These are phyloP conservation scores for Cryptotermes secundus DNA, from an alignment of 1,140 invertebrate genomes.

Conservation along the genomic window DNA sequence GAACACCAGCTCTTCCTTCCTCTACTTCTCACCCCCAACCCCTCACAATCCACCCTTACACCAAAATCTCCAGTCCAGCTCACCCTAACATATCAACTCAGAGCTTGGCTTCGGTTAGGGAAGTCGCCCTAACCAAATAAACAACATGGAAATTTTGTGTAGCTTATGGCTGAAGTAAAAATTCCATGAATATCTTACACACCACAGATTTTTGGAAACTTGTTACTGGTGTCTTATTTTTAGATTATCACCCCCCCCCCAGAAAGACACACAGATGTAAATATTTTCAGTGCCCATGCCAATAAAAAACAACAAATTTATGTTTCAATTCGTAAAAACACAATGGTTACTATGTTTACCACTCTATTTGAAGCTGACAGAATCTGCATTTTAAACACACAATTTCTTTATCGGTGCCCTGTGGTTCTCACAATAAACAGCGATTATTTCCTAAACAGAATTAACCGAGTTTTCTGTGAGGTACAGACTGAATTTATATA, in stretches of 20 bases:
- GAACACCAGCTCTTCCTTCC: background rate
- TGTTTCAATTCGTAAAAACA: no score
- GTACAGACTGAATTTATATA: no score
- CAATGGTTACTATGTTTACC: no score
- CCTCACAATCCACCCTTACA: background rate
- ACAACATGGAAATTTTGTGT: constrained; percentile 9
- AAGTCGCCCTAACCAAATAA: constrained; percentile 6
- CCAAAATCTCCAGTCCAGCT: background rate
- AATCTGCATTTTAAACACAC: no score
- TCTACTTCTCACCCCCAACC: background rate
- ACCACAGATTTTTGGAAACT: background rate
- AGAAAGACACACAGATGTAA: no score
- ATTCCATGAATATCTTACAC: constrained; percentile 4
- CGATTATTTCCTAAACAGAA: no score
- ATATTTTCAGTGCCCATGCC: no score
- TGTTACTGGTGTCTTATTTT: background rate
- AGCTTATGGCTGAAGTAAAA: background rate
- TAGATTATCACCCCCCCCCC: background rate
- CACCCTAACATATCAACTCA: background rate
- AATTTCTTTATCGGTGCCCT: no score
- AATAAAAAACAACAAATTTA: no score
- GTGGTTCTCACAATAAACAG: no score
- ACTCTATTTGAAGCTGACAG: no score
- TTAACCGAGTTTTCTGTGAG: no score
- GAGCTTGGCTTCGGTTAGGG: background rate